Evolutionary conservation across 2,113 vertebrate species (phyloP).

Genomic region (Talpa occidentalis): DNA sequence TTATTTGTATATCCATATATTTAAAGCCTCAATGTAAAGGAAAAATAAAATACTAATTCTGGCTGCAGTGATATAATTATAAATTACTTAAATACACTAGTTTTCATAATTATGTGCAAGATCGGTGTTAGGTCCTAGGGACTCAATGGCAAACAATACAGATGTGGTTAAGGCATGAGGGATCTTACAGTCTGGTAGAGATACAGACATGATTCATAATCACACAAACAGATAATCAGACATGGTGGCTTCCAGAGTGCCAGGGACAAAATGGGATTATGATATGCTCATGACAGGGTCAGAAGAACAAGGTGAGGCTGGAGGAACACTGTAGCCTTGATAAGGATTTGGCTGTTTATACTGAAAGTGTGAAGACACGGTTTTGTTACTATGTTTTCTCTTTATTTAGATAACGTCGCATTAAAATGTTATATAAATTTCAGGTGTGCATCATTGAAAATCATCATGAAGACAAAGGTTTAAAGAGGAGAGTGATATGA

Average conservation of each 20-base stretch:
- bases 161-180: neutral
- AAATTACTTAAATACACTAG: neutral
- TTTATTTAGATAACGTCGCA: no score
- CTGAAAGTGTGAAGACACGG: neutral
- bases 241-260: neutral
- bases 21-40: neutral
- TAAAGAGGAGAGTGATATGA: neutral
- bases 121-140: neutral
- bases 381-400: neutral
- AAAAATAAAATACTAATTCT: neutral
- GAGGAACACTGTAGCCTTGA: rapidly evolving
- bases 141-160: neutral
- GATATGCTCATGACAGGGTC: neutral
- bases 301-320: neutral
- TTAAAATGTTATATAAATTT: no score
- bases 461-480: no score
- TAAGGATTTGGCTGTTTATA: neutral
- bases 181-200: neutral
- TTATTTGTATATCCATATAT: neutral
- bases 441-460: no score
- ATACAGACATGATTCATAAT: neutral
- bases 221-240: neutral
- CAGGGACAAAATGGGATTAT: neutral
- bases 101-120: neutral
- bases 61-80: neutral